Conservation (phyloP, 2,797 vertebrate species). For the Apogon talboti region DNA sequence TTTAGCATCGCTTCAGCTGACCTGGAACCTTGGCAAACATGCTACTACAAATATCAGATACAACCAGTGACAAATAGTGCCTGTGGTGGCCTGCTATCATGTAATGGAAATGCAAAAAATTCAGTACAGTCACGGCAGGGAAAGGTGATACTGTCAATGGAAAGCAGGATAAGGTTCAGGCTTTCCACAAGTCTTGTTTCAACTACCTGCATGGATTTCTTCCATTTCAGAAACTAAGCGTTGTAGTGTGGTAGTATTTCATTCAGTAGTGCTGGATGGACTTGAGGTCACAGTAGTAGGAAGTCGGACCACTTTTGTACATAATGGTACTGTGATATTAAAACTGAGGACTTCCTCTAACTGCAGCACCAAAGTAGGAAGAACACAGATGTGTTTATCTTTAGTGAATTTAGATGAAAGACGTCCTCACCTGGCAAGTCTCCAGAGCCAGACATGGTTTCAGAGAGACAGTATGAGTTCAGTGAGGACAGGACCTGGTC, state of each 20-base stretch:
- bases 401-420: neutral
- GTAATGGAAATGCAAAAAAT: too few relatives aligned
- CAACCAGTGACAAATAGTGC: too few relatives aligned
- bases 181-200: too few relatives aligned
- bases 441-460: slow-evolving; percentile 75
- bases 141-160: too few relatives aligned
- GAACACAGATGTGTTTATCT: too few relatives aligned
- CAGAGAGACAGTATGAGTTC: slow-evolving; percentile 9
- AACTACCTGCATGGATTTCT: neutral
- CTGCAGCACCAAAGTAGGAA: neutral
- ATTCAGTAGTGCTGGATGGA: neutral
- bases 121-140: too few relatives aligned
- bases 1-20: too few relatives aligned
- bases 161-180: too few relatives aligned
- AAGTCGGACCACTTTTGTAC: neutral
- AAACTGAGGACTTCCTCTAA: neutral
- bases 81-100: too few relatives aligned
- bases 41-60: too few relatives aligned
- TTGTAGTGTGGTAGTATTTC: neutral
- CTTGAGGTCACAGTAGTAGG: neutral
- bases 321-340: neutral
- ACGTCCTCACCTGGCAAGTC: slow-evolving; percentile 74
- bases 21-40: too few relatives aligned
- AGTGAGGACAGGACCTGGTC: slow-evolving; percentile 43
- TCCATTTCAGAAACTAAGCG: too few relatives aligned